Conservation (phyloP, 2,113 vertebrate genomes). For the Pituophis catenifer region DNA sequence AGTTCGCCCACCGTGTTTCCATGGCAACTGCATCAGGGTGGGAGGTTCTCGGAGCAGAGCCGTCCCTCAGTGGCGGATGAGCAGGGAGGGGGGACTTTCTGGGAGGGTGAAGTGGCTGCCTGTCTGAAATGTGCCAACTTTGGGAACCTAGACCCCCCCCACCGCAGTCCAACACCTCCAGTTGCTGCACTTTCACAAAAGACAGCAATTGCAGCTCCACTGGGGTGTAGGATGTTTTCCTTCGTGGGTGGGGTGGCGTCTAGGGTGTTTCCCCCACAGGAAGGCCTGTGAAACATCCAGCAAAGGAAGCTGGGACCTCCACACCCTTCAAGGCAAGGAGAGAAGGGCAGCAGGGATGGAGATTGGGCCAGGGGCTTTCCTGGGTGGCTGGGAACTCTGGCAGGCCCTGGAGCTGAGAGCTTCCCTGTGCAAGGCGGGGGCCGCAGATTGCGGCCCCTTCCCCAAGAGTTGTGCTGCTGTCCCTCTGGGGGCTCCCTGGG, state of each 20-base stretch:
- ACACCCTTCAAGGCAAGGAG: neutral
- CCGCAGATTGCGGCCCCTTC: neutral
- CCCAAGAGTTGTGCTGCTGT: neutral
- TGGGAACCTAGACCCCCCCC: neutral
- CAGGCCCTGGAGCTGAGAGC: neutral
- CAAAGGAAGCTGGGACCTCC: neutral
- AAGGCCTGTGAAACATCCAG: neutral
- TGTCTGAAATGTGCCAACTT: neutral
- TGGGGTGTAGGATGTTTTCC: neutral
- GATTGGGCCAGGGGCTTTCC: neutral
- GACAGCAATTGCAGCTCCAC: neutral
- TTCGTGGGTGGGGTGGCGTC: neutral
- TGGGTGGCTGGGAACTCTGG: neutral
- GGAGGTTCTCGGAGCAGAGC: neutral
- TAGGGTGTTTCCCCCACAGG: neutral
- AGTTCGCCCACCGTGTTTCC: slow-evolving; percentile 69
- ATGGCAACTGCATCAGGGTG: slow-evolving; percentile 73
- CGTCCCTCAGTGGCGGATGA: neutral
- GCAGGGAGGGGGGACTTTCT: neutral
- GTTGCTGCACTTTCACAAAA: neutral
- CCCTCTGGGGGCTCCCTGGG: neutral
- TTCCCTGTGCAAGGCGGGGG: neutral
- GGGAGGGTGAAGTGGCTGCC: neutral
- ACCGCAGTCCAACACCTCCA: neutral
- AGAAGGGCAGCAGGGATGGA: neutral